Base-by-base conservation (phyloP, 2,113 vertebrate genomes). In the Tinamus guttatus region DNA sequence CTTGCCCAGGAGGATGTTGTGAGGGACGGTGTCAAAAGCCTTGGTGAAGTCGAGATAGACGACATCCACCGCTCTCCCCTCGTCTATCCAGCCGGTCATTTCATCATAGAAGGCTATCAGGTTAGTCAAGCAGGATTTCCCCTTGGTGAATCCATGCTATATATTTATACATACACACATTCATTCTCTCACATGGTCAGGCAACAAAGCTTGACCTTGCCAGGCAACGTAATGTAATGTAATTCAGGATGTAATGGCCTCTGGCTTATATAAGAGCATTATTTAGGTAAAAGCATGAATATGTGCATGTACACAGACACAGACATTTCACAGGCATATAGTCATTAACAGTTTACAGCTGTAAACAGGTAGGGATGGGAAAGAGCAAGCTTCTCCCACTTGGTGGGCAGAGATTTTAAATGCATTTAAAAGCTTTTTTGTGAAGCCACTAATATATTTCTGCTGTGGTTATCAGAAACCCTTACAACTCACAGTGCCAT, bases 371-470 rank as follows among this genome's bases (percentile, higher is more conserved):
- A 82, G 30, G 17, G 30, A 77, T 30, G 4, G 1, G 17, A 21
- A 74, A 32, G 12, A 64, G 13, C 3, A 22, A 89, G 25, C 5
- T n/a, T 49, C 38, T 16, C 21, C 24, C 32, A 32, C 0, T 0
- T 4, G 11, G 22, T 21, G 7, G 38, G 34, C 63, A 51, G 24
- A 68, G 52, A 20, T 7, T 14, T 40, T 47, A 68, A 68, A 78
- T 0, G 34, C 13, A 70, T 74, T 40, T 4, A n/a, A n/a, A n/a
- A 12, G 7, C 1, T 45, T 27, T 36, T 41, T 60, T 0, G 8
- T 15, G 14, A 85, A 54, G 38, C 30, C 47, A 36, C 15, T 36
- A 13, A 13, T 65, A 70, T 22, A 75, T 58, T 58, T 82, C 58
- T 69, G 62, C 16, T 8, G 34, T 0, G 5, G 32, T 65, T 7